phyloP scores from a whole-genome alignment of 2,113 vertebrate genomes.

The Antidorcas marsupialis region DNA sequence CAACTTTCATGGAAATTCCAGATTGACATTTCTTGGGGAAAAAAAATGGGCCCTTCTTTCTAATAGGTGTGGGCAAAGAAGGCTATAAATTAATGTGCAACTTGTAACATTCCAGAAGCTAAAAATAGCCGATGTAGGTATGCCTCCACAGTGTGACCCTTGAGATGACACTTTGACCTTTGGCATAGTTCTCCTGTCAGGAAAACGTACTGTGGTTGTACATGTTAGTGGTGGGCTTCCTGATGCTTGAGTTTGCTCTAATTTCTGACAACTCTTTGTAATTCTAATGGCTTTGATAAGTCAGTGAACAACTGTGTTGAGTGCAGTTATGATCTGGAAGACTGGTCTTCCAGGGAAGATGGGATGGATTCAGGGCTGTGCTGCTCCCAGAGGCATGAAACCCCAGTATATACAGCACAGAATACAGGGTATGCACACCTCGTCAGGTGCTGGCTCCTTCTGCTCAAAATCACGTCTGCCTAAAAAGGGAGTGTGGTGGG shows the following conservation, averaged over 20 bases:
- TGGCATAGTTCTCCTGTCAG: slow-evolving; percentile 44
- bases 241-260: not conserved
- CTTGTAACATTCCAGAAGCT: slow-evolving; percentile 50
- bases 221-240: not conserved
- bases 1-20: slow-evolving; percentile 12
- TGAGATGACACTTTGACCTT: slow-evolving; percentile 13
- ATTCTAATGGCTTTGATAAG: not conserved
- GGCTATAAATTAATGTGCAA: not conserved
- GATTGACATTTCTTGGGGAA: not conserved
- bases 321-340: not conserved
- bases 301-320: not conserved
- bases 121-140: not conserved
- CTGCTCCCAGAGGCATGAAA: not conserved
- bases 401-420: not conserved
- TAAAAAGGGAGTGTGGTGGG: not conserved
- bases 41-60: slow-evolving; percentile 18
- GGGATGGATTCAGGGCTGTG: not conserved
- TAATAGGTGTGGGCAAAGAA: slow-evolving; percentile 1
- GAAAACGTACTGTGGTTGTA: not conserved
- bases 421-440: not conserved
- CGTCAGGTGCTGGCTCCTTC: not conserved
- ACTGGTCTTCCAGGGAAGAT: not conserved
- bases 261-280: slow-evolving; percentile 7
- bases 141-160: not conserved
- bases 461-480: not conserved